Base-by-base conservation (phyloP, 2,797 vertebrate genomes). In the Hoplostethus mediterraneus region DNA sequence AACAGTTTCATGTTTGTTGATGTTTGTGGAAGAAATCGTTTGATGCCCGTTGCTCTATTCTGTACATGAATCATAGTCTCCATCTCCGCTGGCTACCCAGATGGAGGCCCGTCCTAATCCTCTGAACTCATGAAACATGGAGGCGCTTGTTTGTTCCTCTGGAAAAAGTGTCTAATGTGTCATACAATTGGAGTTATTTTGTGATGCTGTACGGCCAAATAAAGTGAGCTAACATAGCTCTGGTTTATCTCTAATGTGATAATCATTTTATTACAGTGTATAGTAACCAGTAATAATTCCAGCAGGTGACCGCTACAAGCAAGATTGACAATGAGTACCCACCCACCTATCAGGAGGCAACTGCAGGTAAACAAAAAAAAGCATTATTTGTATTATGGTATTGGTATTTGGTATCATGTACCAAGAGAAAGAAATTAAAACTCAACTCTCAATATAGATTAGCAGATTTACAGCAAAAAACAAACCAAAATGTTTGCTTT, bases 271-370 rank as follows among this genome's bases (percentile, higher is more conserved):
- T 14, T 2, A 17, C n/a, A 8, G 13, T 17, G 11, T 17, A 60
- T 38, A 28, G 12, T 62, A n/a, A 52, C 2, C 28, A 65, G 51
- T 36, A 25, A 47, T 3, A 52, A 55, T 0, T 59, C 71, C 67
- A 88, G 60, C 87, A 99, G 97, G 93, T 97, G 30, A 89, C 83
- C 0, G 88, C 95, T 66, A 90, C 86, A 75, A 93, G 75, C 80
- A 95, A 95, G 66, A 86, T 91, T 48, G 88, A 94, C 1, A 90
- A 82, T 63, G 96, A 95, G 77, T 90, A 91, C 0, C 97, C 97
- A 0, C 97, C 97, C 0, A 96, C 90, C 42, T 99, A 99, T 0
- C 96, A 97, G 79, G 97, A 98, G 84, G 97, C 96, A 0, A 97
- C 96, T 3, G 94, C 95, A 0, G 95, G 95, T 89, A 94, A 94